These are phyloP conservation scores for Hecatera dysodea DNA, from an alignment of 2,888 invertebrate species.

Conservation along the genomic window DNA sequence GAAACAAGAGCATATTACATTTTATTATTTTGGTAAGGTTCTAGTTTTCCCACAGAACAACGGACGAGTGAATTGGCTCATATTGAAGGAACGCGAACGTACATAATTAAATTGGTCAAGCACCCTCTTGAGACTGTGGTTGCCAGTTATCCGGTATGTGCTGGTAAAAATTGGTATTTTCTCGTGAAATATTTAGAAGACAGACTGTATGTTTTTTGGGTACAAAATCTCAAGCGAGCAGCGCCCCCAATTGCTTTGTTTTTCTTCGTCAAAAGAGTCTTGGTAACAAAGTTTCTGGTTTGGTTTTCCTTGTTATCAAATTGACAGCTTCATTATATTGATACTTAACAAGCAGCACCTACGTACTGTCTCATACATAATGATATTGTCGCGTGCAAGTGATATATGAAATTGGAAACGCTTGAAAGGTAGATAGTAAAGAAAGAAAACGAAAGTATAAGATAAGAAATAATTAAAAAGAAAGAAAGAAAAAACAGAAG, in stretches of 20 bases:
- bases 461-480: not conserved
- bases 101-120: not conserved
- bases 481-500: not conserved
- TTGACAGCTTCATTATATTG: not conserved
- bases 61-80: not conserved
- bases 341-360: not conserved
- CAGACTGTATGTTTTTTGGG: not conserved
- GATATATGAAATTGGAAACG: not conserved
- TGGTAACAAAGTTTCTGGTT: slow-evolving; percentile 21
- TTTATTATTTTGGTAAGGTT: not conserved
- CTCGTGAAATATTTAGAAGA: not conserved
- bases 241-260: slow-evolving; percentile 3
- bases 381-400: no score
- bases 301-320: slow-evolving; percentile 8
- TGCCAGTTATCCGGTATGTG: not conserved
- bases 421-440: not conserved
- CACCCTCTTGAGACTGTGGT: not conserved
- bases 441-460: not conserved
- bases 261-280: slow-evolving; percentile 37
- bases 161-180: not conserved
- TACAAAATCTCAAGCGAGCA: not conserved
- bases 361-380: not conserved
- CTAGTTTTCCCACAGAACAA: not conserved
- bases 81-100: not conserved
- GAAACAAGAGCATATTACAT: no score